Percentiles rank a stretch among this genome's conserved stretches.
These are phyloP conservation scores for Picus viridis DNA, from an alignment of 2,797 vertebrate species.

Conservation along the genomic window DNA sequence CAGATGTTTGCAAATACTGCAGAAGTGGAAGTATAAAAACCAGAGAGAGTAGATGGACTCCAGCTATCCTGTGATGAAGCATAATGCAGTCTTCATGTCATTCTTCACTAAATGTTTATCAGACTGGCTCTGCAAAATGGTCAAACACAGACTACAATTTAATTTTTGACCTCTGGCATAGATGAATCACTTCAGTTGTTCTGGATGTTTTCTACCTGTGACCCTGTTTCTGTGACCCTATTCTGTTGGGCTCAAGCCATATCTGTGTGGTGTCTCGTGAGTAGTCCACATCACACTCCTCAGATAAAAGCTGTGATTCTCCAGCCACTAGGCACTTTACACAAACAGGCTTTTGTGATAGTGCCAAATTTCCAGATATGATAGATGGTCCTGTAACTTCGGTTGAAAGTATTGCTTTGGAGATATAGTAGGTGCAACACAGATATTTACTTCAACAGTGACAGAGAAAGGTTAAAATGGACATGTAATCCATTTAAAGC, in stretches of 20 bases:
- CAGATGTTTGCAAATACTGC: background rate
- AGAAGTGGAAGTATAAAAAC: background rate
- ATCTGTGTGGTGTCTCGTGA: background rate
- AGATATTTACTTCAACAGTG: background rate
- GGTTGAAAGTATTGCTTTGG: background rate
- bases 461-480: background rate
- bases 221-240: background rate
- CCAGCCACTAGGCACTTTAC: background rate
- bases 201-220: background rate
- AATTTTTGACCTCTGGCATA: background rate
- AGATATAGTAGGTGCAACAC: background rate
- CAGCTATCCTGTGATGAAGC: background rate
- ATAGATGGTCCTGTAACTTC: background rate
- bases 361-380: fast-evolving
- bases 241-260: background rate
- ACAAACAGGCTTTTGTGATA: background rate
- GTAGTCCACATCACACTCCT: background rate
- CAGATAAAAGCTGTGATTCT: background rate
- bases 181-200: background rate
- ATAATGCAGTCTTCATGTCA: background rate
- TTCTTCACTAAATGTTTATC: background rate
- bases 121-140: background rate
- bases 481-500: too few relatives aligned
- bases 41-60: background rate
- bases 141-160: background rate